Conservation (phyloP, 2,888 invertebrate species). For the Saturnia japonica region DNA sequence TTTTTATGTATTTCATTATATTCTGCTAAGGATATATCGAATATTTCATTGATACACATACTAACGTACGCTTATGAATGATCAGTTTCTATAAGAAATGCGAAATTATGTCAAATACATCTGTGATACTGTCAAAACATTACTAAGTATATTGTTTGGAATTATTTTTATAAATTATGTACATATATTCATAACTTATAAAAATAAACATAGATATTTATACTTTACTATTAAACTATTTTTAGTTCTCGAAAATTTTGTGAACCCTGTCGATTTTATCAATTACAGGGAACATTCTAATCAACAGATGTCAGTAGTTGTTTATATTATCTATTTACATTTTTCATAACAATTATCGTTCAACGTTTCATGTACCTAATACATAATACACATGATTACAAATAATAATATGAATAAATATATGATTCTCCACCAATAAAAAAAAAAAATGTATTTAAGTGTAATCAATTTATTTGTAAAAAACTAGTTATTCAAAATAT, state of each 20-base stretch:
- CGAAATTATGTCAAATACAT: neutral
- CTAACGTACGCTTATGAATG: neutral
- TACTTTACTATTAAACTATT: neutral
- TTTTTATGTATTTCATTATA: neutral
- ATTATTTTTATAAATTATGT: neutral
- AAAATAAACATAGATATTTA: neutral
- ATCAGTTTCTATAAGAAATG: neutral
- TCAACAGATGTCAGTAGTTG: conserved; percentile 53
- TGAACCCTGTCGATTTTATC: conserved; percentile 11
- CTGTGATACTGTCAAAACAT: conserved; percentile 1
- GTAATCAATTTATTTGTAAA: no score
- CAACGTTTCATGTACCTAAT: no score
- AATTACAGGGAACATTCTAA: conserved; percentile 38
- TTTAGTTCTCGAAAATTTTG: neutral
- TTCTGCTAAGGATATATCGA: no score
- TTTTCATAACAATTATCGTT: neutral
- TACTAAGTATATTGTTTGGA: neutral
- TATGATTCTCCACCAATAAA: no score
- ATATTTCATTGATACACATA: neutral
- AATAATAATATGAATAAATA: no score
- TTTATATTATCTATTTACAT: conserved; percentile 11
- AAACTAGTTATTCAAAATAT: no score
- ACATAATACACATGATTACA: neutral
- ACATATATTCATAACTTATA: neutral
- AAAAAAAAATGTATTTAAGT: no score